Conservation (phyloP, 2,797 vertebrate species). For the Chelon labrosus region DNA sequence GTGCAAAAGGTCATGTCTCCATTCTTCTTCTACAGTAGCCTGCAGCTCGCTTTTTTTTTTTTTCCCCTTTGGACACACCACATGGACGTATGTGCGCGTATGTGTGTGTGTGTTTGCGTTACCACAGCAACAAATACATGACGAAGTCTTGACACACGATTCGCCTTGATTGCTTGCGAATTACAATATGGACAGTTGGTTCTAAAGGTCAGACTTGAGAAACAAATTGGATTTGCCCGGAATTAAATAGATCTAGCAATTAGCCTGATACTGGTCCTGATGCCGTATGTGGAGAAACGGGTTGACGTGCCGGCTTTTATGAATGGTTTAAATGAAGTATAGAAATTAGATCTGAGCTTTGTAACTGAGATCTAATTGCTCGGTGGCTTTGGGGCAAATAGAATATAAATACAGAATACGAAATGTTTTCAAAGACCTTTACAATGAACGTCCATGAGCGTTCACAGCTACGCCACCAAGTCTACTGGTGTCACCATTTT, state of each 20-base stretch:
- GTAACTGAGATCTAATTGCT: constrained; percentile 14
- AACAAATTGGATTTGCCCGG: constrained; percentile 64
- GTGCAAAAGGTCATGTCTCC: not conserved
- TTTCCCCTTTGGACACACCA: not conserved
- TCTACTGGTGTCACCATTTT: not conserved
- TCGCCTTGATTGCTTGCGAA: constrained; percentile 52
- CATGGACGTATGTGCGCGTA: not conserved
- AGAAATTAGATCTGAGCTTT: constrained; percentile 15
- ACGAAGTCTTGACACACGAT: constrained; percentile 27
- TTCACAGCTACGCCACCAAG: not conserved
- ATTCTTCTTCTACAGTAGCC: constrained; percentile 2
- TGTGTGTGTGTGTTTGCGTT: constrained; percentile 9
- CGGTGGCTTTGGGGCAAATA: not conserved
- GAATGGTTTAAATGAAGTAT: constrained; percentile 14
- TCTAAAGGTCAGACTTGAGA: constrained; percentile 60
- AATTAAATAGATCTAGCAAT: constrained; percentile 43
- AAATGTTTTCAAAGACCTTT: not conserved
- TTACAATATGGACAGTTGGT: constrained; percentile 37
- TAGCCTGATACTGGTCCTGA: constrained; percentile 26
- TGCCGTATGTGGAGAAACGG: constrained; percentile 9
- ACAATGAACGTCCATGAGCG: not conserved
- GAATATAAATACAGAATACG: constrained; percentile 9
- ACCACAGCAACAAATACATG: constrained; percentile 34
- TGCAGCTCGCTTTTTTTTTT: constrained; percentile 5
- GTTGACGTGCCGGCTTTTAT: not conserved